Base-by-base conservation (phyloP, 2,888 invertebrate genomes). In the Buathra laborator region DNA sequence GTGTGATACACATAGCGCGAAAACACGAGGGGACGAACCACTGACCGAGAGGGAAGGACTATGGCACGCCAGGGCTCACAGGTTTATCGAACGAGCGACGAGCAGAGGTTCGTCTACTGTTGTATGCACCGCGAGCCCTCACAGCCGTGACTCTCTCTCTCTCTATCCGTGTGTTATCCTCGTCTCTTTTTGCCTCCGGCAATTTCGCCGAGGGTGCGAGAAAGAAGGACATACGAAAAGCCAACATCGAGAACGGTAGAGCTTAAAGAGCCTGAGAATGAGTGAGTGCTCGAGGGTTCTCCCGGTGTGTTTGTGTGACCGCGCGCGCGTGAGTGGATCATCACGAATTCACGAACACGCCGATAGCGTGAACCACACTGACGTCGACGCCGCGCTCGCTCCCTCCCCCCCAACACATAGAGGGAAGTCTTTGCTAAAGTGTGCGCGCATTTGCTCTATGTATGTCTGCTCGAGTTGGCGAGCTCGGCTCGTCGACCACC, bases 1-100 rank as follows among this genome's bases (percentile, higher is more conserved):
- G 71, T 53, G 16, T 53, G 5, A 51, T 56, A 32, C 43, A 24
- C 72, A 56, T n/a, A 43, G 59, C 72, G 24, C 44, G 59, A 72
- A 72, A 72, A 59, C 72, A 72, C 72, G 59, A 59, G 72, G 72
- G 44, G 56, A 76, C 80, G 84, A 84, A 84, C 84, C 80, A 84
- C 70, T 84, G 84, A 84, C 84, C 84, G 75, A 84, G 80, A 76
- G 80, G 67, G 74, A 81, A 81, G 53, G 24, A 72, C 70, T 56
- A 59, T 44, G 44, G 59, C 59, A 59, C 24, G 72, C 59, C 56
- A 14, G 12, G 62, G 43, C 59, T 53, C 64, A 44, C 72, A 76
- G 79, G 84, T 84, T 72, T 84, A 84, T 84, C 80, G 84, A 84
- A 80, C 84, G 80, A 64, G 43, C 81, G 59, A 79, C 78, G 70